These are phyloP conservation scores for Malacosoma neustria DNA, from an alignment of 2,888 invertebrate genomes.

Conservation along the genomic window DNA sequence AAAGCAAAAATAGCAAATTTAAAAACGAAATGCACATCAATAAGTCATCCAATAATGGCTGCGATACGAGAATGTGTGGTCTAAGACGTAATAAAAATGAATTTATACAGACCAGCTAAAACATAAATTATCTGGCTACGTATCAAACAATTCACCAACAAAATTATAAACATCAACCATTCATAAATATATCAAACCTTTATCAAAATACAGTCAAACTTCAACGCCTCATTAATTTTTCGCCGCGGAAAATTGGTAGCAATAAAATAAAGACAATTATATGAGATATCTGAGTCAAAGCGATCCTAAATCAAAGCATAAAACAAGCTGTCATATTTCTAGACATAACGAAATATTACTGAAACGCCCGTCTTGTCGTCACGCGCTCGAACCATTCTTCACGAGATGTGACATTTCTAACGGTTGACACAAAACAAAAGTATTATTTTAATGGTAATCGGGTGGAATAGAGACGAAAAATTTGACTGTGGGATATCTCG, in stretches of 20 bases:
- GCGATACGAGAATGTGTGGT: slow-evolving; percentile 13
- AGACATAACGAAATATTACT: slow-evolving; percentile 20
- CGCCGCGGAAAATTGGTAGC: background rate
- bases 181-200: too few species aligned
- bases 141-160: too few species aligned
- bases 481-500: too few species aligned
- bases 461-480: slow-evolving; percentile 1
- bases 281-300: background rate
- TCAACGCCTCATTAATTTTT: background rate
- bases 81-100: too few species aligned
- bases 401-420: slow-evolving; percentile 25
- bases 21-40: slow-evolving; percentile 30
- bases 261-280: background rate
- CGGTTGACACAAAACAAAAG: slow-evolving; percentile 23
- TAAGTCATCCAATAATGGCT: slow-evolving; percentile 31
- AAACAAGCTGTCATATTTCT: slow-evolving; percentile 21
- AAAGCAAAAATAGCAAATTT: slow-evolving; percentile 19
- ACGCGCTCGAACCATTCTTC: slow-evolving; percentile 30
- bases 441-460: slow-evolving; percentile 10
- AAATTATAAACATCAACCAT: too few species aligned
- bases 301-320: slow-evolving; percentile 14
- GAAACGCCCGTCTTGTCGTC: slow-evolving; percentile 21
- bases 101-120: too few species aligned
- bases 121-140: too few species aligned
- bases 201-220: background rate